Evolutionary conservation across 2,797 vertebrate species (phyloP).

Genomic region (Sandelia bainsii): DNA sequence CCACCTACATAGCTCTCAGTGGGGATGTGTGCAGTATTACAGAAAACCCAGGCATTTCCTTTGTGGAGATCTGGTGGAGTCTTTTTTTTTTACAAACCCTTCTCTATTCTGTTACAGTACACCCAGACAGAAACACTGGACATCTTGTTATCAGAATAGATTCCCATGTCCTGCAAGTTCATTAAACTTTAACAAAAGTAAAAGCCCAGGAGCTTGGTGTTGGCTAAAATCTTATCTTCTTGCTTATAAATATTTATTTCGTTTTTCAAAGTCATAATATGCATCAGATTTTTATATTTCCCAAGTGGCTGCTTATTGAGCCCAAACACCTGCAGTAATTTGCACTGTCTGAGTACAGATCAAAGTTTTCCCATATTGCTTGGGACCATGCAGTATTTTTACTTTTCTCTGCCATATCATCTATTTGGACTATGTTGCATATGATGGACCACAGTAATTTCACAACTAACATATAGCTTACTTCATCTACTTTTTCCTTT

Average conservation of each 20-base stretch:
- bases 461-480: neutral
- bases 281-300: slow-evolving; percentile 5
- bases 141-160: slow-evolving; percentile 22
- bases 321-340: slow-evolving; percentile 24
- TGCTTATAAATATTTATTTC: neutral
- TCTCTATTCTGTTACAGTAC: slow-evolving; percentile 18
- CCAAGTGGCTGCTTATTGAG: neutral
- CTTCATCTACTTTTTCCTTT: neutral
- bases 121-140: slow-evolving; percentile 16
- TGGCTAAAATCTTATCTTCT: neutral
- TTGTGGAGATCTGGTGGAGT: slow-evolving; percentile 29
- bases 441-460: neutral
- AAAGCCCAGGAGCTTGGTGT: neutral
- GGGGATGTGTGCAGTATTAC: slow-evolving; percentile 46
- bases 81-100: neutral
- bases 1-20: slow-evolving; percentile 59
- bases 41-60: slow-evolving; percentile 51
- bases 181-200: slow-evolving; percentile 1
- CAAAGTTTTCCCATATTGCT: slow-evolving; percentile 7
- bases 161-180: neutral
- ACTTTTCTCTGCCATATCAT: neutral
- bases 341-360: slow-evolving; percentile 16
- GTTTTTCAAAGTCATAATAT: neutral
- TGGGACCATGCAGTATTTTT: neutral
- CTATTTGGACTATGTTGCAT: neutral